Evolutionary conservation across 2,797 vertebrate species (phyloP), one percentile per base, ranked within the genome.

Genomic region (Amniataba percoides): DNA sequence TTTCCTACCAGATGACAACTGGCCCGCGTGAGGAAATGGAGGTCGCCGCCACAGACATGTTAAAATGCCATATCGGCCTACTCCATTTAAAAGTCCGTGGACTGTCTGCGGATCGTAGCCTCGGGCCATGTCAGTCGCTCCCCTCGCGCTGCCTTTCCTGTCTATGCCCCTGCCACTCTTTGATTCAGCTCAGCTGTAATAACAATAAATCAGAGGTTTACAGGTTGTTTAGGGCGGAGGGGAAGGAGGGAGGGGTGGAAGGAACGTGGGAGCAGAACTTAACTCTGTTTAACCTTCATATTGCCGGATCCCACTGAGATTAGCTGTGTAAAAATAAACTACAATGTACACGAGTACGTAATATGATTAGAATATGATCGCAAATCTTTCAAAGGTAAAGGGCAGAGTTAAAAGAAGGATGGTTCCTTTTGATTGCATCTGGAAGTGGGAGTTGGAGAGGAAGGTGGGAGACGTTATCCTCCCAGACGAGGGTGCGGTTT

Each of bases 131-230:
- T 85, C 77, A 39, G 69, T 71, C 80, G 79, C 78, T 77, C 83
- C 83, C 71, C 81, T 59, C 64, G 72, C 64, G 7, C 81, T 72
- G 82, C 84, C 81, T 86, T 92, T 92, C 91, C 88, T 86, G 85
- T 86, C 87, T 87, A 63, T 84, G 91, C 87, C 87, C 73, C 82
- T 88, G 86, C 86, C 88, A 89, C 89, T 87, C 87, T 90, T 89
- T 89, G 86, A 90, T 90, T 81, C 83, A 53, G 71, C 90, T 92
- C 93, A 93, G 91, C 93, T 95, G 91, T 77, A 92, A 92, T 85
- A 92, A 93, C 88, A 93, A 90, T 87, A 91, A 91, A 87, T 90
- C 89, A 66, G 81, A 88, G 81, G 84, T 77, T 89, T 90, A 90
- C 89, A 94, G 86, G 84, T 90, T 88, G 85, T 87, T 88, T 80